phyloP scores from a whole-genome alignment of 2,113 vertebrate species.

The Acrocephalus kingi region DNA sequence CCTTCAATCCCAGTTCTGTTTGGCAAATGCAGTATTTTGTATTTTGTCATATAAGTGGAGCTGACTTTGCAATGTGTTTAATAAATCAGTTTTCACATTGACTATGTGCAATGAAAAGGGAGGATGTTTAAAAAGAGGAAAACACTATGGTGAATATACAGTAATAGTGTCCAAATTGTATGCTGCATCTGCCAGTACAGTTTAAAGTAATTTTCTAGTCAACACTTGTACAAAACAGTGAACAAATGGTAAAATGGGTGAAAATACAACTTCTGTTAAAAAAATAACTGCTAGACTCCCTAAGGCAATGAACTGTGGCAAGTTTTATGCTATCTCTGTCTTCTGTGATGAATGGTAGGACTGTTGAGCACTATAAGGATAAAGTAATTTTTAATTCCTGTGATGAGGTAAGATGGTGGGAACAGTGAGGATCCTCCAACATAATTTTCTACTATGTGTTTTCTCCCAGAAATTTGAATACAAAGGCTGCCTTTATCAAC shows the following conservation, averaged over 20 bases:
- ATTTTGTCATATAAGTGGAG: neutral
- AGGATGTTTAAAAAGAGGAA: neutral
- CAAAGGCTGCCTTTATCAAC: conserved; percentile 11
- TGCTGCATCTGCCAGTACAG: neutral
- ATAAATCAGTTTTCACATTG: neutral
- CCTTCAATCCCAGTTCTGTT: neutral
- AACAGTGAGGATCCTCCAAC: neutral
- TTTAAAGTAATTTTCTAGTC: neutral
- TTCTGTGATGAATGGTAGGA: neutral
- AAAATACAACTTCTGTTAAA: neutral
- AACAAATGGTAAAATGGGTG: neutral
- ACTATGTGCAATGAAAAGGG: neutral
- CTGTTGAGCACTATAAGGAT: neutral
- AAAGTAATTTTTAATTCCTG: neutral
- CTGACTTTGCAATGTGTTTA: neutral
- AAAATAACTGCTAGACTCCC: neutral
- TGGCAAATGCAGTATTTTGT: neutral
- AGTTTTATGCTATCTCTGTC: neutral
- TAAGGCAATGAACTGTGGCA: neutral
- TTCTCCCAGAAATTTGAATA: neutral
- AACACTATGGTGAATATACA: neutral
- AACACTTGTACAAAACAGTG: neutral
- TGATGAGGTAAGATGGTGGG: neutral
- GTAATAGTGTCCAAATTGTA: neutral
- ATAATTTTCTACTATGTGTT: neutral